phyloP scores from a whole-genome alignment of 2,113 vertebrate genomes.

The Ictalurus punctatus region DNA sequence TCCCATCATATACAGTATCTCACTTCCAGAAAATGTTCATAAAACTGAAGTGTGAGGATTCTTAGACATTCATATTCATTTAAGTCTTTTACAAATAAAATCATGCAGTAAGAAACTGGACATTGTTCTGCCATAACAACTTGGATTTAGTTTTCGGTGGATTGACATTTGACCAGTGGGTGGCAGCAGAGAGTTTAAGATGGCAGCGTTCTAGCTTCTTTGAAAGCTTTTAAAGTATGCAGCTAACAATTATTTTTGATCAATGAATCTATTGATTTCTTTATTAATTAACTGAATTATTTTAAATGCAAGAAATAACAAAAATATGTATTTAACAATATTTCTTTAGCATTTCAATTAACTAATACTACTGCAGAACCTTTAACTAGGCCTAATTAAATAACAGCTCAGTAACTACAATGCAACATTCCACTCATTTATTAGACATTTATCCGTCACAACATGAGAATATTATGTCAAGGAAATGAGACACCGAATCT shows the following conservation, averaged over 20 bases:
- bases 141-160: neutral
- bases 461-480: neutral
- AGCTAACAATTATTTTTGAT: neutral
- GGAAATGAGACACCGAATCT: neutral
- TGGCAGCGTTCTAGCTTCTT: neutral
- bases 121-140: too few species aligned
- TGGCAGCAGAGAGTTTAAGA: slow-evolving; percentile 54
- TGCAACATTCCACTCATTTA: neutral
- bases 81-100: neutral
- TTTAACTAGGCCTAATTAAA: neutral
- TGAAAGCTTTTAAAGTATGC: neutral
- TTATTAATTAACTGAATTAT: neutral
- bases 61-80: neutral
- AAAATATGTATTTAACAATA: neutral
- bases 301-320: neutral
- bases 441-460: neutral
- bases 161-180: slow-evolving; percentile 58
- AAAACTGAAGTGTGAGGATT: neutral
- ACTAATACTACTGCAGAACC: neutral
- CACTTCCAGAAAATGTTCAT: neutral
- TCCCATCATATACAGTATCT: neutral
- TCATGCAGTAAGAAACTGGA: neutral
- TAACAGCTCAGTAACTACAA: neutral
- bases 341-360: neutral
- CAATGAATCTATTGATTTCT: neutral